Base-by-base conservation (phyloP, 2,888 invertebrate species). In the Crematogaster levior region DNA sequence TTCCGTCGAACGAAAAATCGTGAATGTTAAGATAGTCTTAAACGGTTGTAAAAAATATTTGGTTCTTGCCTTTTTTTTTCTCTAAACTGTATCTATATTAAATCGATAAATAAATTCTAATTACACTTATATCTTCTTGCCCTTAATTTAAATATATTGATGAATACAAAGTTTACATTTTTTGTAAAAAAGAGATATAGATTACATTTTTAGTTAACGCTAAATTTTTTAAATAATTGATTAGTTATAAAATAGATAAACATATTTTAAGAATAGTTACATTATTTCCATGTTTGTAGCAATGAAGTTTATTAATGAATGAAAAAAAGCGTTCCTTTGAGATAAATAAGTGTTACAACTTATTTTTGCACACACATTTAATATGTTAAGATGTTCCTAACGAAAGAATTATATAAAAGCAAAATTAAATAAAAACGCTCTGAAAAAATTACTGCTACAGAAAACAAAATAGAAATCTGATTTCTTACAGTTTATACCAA, bases 81-180 rank as follows among this genome's bases (percentile, higher is more conserved):
- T 2, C 48, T 10, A 12, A 70, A 70, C 18, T 70, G 24, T 34
- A 53, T 3, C 37, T 40, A 53, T 10, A 56, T 56, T 18, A 37
- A 70, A 40, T 56, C 1, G 3, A 56, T 15, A 27, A 37, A 72
- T n/a, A 40, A 72, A 56, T 72, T 72, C 6, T 72, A 53, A 70
- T 70, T 18, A 56, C 10, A 27, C 37, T 61, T 37, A 37, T 37
- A 61, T 10, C 21, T 61, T 5, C 34, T 21, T 15, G 5, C n/a
- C 7, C 7, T 40, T 15, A 61, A 61, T 61, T 37, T 61, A 61
- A 37, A 61, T 4, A 3, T 18, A 18, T n/a, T 34, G n/a, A n/a
- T n/a, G n/a, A 58, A 58, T 3, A 34, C 7, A 3, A n/a, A 9
- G 9, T 30, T 58, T 30, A 58, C 7, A 58, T 58, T 58, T 58